Evolutionary conservation across 2,113 vertebrate species (phyloP).

Genomic region (Antechinus flavipes): DNA sequence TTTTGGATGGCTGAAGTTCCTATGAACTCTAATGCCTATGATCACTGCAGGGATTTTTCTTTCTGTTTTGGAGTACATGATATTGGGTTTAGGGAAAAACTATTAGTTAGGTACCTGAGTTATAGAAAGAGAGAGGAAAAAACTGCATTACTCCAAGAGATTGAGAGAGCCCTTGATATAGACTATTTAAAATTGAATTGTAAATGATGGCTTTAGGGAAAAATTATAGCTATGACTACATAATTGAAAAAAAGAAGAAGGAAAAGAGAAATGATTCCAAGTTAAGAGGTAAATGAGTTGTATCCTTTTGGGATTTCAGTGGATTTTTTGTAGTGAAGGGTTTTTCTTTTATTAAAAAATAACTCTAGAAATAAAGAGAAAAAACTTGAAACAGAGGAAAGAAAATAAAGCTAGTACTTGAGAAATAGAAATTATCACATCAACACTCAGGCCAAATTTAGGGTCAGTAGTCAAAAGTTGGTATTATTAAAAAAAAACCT

Average conservation of each 20-base stretch:
- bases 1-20: background rate
- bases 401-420: constrained; percentile 53
- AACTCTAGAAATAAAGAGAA: constrained; percentile 64
- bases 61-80: constrained; percentile 43
- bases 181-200: constrained; percentile 63
- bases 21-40: background rate
- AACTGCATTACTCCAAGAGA: constrained; percentile 37
- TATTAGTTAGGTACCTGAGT: constrained; percentile 1
- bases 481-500: constrained; percentile 39
- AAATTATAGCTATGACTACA: constrained; percentile 61
- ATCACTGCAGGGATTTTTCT: constrained; percentile 24
- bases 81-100: constrained; percentile 39
- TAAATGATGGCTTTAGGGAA: constrained; percentile 40
- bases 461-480: constrained; percentile 62
- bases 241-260: constrained; percentile 44
- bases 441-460: constrained; percentile 48
- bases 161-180: constrained; percentile 48
- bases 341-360: constrained; percentile 47
- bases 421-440: constrained; percentile 71
- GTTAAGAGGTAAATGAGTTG: constrained; percentile 65
- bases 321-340: background rate
- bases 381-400: constrained; percentile 66
- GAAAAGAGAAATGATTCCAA: constrained; percentile 58
- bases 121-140: constrained; percentile 49
- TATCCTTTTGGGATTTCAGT: constrained; percentile 58